phyloP scores from a whole-genome alignment of 2,888 invertebrate genomes.

The Ophioninae sp. region DNA sequence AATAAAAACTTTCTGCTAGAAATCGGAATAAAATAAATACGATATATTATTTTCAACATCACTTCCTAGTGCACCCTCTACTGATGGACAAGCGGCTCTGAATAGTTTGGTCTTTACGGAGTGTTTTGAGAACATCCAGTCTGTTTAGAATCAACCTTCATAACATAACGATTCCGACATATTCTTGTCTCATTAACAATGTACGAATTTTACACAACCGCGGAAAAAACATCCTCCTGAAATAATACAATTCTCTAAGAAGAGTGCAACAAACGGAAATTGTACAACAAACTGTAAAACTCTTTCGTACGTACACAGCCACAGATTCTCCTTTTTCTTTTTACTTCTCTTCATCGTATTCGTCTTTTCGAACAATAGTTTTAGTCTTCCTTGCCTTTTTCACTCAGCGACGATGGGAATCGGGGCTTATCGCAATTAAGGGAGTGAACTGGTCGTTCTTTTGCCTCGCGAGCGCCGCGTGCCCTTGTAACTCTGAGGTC shows the following conservation, averaged over 20 bases:
- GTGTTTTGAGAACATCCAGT: too few relatives aligned
- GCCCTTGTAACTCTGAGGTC: constrained; percentile 39
- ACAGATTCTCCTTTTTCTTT: not conserved
- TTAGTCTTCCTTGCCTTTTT: constrained; percentile 32
- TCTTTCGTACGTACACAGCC: not conserved
- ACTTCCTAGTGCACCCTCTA: too few relatives aligned
- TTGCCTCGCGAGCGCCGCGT: constrained; percentile 19
- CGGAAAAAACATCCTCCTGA: constrained; percentile 34
- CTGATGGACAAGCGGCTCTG: too few relatives aligned
- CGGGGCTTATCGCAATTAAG: constrained; percentile 61
- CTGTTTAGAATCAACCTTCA: not conserved
- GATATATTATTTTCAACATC: too few relatives aligned
- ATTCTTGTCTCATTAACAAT: not conserved
- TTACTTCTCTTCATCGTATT: not conserved
- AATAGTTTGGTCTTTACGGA: too few relatives aligned
- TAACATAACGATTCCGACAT: not conserved
- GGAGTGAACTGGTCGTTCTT: constrained; percentile 41
- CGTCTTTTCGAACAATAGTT: constrained; percentile 44
- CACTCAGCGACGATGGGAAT: constrained; percentile 40
- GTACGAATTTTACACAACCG: constrained; percentile 39
- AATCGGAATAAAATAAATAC: too few relatives aligned
- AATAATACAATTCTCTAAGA: constrained; percentile 51
- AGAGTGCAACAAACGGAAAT: not conserved
- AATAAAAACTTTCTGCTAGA: too few relatives aligned
- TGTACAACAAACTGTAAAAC: not conserved